phyloP scores from a whole-genome alignment of 2,113 vertebrate genomes.

The Epinephelus fuscoguttatus region DNA sequence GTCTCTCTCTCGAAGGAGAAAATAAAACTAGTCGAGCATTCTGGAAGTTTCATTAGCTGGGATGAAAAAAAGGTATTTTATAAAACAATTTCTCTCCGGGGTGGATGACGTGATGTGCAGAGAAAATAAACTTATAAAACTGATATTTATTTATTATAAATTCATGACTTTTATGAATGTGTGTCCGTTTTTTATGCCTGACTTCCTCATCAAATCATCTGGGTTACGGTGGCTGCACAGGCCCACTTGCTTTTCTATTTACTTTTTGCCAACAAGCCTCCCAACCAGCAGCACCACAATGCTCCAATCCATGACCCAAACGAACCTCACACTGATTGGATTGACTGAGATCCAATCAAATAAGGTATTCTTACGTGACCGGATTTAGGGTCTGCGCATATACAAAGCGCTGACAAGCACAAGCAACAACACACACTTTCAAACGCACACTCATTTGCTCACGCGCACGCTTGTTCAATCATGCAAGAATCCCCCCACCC shows the following conservation, averaged over 20 bases:
- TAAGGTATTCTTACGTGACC: conserved; percentile 53
- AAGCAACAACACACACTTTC: neutral
- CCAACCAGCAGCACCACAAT: neutral
- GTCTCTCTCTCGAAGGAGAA: neutral
- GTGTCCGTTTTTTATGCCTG: conserved; percentile 56
- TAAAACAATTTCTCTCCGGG: neutral
- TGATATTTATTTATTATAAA: neutral
- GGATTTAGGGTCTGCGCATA: conserved; percentile 35
- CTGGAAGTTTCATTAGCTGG: neutral
- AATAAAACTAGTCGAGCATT: neutral
- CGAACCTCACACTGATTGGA: conserved; percentile 73
- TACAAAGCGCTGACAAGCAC: neutral
- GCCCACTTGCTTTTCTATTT: conserved; percentile 50
- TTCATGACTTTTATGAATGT: neutral
- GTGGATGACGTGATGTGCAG: neutral
- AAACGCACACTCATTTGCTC: conserved; percentile 14
- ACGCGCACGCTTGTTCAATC: conserved; percentile 28
- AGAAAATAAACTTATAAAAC: neutral
- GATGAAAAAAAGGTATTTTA: neutral
- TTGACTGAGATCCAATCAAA: conserved; percentile 80
- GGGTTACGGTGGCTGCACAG: conserved; percentile 26
- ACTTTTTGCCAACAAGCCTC: conserved; percentile 12
- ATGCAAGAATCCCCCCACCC: neutral
- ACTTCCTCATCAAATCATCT: conserved; percentile 69
- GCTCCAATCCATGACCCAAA: conserved; percentile 42